Percentiles rank a stretch among this genome's conserved stretches.
Evolutionary conservation across 2,113 vertebrate genomes (phyloP).

Genomic region (Nothobranchius furzeri): DNA sequence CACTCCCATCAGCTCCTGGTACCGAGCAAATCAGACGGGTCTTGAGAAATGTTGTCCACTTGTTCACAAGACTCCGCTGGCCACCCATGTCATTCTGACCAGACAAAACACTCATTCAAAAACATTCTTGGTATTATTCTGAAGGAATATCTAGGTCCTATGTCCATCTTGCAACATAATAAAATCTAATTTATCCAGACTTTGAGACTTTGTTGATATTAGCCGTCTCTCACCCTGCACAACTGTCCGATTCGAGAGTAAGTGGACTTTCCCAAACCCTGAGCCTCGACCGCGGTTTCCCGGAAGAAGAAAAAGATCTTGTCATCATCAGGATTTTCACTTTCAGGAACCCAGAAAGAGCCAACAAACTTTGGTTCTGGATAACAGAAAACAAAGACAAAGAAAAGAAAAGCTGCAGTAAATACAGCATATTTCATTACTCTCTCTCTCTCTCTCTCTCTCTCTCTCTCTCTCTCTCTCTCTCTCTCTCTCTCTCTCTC

Average conservation of each 20-base stretch:
- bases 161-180: no score
- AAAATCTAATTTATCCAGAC: no score
- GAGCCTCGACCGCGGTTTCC: conserved; percentile 89
- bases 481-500: no score
- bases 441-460: no score
- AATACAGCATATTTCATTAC: not conserved
- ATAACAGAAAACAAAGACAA: conserved; percentile 24
- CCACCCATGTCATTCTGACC: conserved; percentile 93
- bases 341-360: conserved; percentile 96
- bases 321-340: conserved; percentile 94
- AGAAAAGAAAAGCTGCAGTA: not conserved
- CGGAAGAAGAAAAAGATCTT: conserved; percentile 99
- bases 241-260: conserved; percentile 94
- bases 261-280: conserved; percentile 87
- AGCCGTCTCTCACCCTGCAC: conserved; percentile 85
- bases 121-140: not conserved
- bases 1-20: conserved; percentile 85
- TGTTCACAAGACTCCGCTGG: conserved; percentile 95
- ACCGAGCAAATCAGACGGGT: conserved; percentile 91
- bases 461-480: no score
- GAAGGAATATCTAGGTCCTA: no score
- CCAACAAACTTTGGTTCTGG: conserved; percentile 95
- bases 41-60: conserved; percentile 98
- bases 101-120: conserved; percentile 21
- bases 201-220: not conserved